Evolutionary conservation across 2,888 invertebrate species (phyloP).

Genomic region (Melipona bicolor): DNA sequence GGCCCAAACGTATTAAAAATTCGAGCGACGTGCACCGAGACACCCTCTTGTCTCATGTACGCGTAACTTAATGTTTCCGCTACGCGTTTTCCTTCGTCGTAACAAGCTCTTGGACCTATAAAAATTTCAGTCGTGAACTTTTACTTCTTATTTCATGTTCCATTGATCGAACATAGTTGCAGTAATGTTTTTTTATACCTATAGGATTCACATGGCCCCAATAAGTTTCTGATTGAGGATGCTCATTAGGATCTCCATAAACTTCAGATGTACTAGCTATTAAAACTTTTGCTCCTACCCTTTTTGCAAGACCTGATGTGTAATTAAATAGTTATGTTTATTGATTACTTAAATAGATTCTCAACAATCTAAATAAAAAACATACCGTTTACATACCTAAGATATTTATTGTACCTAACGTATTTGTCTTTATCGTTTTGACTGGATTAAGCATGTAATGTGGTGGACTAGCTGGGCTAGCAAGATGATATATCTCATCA

Average conservation of each 20-base stretch:
- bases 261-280: conserved; percentile 99
- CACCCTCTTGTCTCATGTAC: conserved; percentile 98
- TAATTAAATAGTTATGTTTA: background rate
- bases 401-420: conserved; percentile 97
- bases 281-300: conserved; percentile 95
- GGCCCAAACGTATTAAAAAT: conserved; percentile 99
- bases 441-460: conserved; percentile 99
- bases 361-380: background rate
- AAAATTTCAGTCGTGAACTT: background rate
- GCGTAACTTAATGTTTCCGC: conserved; percentile 98
- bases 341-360: background rate
- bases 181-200: conserved; percentile 84
- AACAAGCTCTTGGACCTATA: conserved; percentile 96
- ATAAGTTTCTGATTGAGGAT: conserved; percentile 98
- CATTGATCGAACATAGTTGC: background rate
- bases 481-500: conserved; percentile 98
- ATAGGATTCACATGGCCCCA: conserved; percentile 99
- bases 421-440: conserved; percentile 99
- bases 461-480: conserved; percentile 99
- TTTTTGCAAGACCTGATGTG: conserved; percentile 92
- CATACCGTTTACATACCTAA: conserved; percentile 86
- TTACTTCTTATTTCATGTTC: background rate
- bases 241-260: conserved; percentile 99
- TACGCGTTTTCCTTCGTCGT: conserved; percentile 99
- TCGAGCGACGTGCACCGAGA: conserved; percentile 97